Conservation (phyloP, 2,113 vertebrate genomes). For the Coryphaenoides rupestris region DNA sequence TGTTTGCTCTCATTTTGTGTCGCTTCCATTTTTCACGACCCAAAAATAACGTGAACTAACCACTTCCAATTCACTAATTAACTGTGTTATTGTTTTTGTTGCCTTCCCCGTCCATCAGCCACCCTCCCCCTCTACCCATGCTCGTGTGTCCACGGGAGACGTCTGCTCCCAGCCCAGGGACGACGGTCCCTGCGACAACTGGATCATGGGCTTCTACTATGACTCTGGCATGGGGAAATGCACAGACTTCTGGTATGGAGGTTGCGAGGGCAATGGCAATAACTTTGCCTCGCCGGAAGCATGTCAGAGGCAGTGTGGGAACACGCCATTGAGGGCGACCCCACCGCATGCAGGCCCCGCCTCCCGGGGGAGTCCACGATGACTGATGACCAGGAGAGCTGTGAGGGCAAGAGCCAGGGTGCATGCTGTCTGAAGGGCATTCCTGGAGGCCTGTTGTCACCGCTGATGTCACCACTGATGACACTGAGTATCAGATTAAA, state of each 20-base stretch:
- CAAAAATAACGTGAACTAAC: background rate
- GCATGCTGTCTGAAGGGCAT: background rate
- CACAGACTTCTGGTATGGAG: conserved; percentile 88
- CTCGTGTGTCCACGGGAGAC: conserved; percentile 26
- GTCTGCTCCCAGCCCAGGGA: conserved; percentile 80
- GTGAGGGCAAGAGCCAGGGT: conserved; percentile 27
- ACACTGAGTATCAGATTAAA: too few relatives aligned
- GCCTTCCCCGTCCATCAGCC: background rate
- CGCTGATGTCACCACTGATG: too few relatives aligned
- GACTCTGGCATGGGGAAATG: conserved; percentile 72
- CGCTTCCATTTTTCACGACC: background rate
- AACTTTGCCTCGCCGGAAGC: conserved; percentile 80
- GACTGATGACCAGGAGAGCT: conserved; percentile 20
- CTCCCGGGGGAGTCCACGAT: conserved; percentile 16
- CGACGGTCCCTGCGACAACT: conserved; percentile 79
- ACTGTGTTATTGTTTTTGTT: background rate
- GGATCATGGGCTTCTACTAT: conserved; percentile 83
- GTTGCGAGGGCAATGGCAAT: conserved; percentile 87
- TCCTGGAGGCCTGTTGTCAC: too few relatives aligned
- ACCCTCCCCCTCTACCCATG: conserved; percentile 34
- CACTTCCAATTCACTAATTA: background rate
- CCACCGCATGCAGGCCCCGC: background rate
- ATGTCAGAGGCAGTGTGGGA: conserved; percentile 75
- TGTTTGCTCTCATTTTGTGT: background rate
- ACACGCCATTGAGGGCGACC: background rate